phyloP scores from a whole-genome alignment of 2,113 vertebrate genomes.

The Athene cunicularia region DNA sequence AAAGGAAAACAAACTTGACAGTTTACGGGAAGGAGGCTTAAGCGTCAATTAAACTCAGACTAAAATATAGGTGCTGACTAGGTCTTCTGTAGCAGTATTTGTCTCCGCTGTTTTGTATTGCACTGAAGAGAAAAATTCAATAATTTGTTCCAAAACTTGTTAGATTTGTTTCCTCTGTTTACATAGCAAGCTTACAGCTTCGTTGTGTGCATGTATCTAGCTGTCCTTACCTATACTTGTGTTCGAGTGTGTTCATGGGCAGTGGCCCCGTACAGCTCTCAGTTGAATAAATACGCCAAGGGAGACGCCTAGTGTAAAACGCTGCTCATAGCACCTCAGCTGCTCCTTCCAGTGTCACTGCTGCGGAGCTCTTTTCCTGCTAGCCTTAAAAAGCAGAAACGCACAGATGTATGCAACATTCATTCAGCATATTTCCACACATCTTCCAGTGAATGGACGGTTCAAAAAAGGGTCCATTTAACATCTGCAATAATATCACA shows the following conservation, averaged over 20 bases:
- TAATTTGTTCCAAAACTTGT: neutral
- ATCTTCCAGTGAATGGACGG: neutral
- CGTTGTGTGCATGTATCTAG: fast-evolving
- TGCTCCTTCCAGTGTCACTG: fast-evolving
- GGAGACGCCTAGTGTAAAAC: slow-evolving; percentile 32
- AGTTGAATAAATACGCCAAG: neutral
- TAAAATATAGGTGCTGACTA: neutral
- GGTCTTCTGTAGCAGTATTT: neutral
- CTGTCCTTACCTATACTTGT: fast-evolving
- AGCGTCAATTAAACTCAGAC: neutral
- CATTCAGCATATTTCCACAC: neutral
- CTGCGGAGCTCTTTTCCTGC: neutral
- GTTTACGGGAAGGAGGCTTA: neutral
- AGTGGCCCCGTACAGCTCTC: neutral
- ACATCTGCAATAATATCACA: neutral
- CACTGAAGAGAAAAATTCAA: neutral
- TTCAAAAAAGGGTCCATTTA: neutral
- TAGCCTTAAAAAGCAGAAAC: fast-evolving
- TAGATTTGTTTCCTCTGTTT: neutral
- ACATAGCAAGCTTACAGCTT: neutral
- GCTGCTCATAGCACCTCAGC: neutral
- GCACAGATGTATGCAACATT: fast-evolving
- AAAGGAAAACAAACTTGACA: neutral
- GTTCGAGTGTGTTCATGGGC: neutral
- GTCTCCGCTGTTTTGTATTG: neutral